These are phyloP conservation scores for Acleris emargana DNA, from an alignment of 2,888 invertebrate genomes.

Conservation along the genomic window DNA sequence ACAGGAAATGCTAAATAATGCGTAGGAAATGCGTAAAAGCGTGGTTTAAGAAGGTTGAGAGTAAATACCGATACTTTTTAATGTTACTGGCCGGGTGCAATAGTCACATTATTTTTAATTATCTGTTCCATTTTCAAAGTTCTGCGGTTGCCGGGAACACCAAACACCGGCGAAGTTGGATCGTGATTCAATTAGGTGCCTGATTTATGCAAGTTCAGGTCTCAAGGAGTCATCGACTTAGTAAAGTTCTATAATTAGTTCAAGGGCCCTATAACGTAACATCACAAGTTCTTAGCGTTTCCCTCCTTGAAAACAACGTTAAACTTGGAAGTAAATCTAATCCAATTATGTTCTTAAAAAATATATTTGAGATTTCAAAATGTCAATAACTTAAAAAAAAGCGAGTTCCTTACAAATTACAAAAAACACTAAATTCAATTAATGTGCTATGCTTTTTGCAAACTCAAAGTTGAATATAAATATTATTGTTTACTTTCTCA, in stretches of 20 bases:
- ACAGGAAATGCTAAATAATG: constrained; percentile 31
- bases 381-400: not conserved
- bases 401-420: no score
- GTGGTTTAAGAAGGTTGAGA: constrained; percentile 16
- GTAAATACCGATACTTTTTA: constrained; percentile 1
- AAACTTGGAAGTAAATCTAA: constrained; percentile 2
- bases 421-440: no score
- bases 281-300: not conserved
- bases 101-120: constrained; percentile 27
- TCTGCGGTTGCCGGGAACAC: constrained; percentile 11
- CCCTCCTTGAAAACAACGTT: constrained; percentile 4
- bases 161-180: constrained; percentile 17
- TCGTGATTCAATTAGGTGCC: constrained; percentile 23
- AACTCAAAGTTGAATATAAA: not conserved
- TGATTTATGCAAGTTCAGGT: constrained; percentile 24
- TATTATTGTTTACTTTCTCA: constrained; percentile 1
- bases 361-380: not conserved
- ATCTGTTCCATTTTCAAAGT: constrained; percentile 24
- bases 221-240: constrained; percentile 33
- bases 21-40: constrained; percentile 24
- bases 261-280: constrained; percentile 5
- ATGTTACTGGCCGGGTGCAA: constrained; percentile 21
- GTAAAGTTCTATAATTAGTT: constrained; percentile 12
- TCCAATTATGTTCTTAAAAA: not conserved
- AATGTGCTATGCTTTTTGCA: no score